Conservation (phyloP, 2,888 invertebrate species). For the Eupeodes latifasciatus region DNA sequence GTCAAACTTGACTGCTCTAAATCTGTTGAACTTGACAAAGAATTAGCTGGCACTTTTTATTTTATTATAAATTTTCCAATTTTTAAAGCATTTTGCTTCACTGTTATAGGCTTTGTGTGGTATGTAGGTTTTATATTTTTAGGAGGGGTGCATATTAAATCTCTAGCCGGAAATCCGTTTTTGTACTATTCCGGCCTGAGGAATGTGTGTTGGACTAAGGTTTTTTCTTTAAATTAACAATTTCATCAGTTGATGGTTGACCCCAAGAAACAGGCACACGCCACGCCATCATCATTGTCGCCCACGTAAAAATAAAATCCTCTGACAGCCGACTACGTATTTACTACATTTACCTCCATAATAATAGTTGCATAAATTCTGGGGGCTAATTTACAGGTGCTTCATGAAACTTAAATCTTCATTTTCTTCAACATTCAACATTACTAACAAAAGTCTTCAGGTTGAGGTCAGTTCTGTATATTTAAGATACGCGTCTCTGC, state of each 20-base stretch:
- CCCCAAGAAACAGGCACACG: constrained; percentile 58
- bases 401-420: constrained; percentile 18
- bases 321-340: not conserved
- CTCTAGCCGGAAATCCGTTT: constrained; percentile 70
- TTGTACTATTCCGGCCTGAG: constrained; percentile 11
- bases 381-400: constrained; percentile 66
- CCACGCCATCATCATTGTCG: constrained; percentile 20
- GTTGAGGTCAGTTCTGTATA: constrained; percentile 44
- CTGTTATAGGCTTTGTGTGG: not conserved
- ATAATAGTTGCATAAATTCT: constrained; percentile 32
- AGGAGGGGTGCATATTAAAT: constrained; percentile 33
- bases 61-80: not conserved
- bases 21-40: not conserved
- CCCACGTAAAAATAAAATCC: constrained; percentile 26
- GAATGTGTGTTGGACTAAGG: constrained; percentile 28
- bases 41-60: not conserved
- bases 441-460: constrained; percentile 13
- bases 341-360: no score
- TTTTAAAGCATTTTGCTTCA: not conserved
- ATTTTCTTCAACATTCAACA: constrained; percentile 9
- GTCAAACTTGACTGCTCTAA: not conserved
- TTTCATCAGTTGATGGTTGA: constrained; percentile 60
- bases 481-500: constrained; percentile 26
- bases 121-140: not conserved
- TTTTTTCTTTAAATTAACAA: not conserved